Percentiles rank a stretch among this genome's conserved stretches.
Evolutionary conservation across 2,113 vertebrate genomes (phyloP).

Genomic region (Hyperoodon ampullatus): DNA sequence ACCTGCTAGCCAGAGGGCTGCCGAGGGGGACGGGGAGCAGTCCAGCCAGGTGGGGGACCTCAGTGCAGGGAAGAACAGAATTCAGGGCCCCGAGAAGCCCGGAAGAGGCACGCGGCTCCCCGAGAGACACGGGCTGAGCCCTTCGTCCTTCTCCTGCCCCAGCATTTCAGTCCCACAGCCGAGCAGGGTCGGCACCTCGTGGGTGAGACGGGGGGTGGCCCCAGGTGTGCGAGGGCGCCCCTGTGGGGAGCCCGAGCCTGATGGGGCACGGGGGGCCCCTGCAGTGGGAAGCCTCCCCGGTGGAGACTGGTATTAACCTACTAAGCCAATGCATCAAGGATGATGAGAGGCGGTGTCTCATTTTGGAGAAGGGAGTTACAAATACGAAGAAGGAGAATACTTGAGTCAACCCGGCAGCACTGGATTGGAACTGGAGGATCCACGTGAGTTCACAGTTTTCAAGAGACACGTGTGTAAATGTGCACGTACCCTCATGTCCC

Average conservation of each 20-base stretch:
- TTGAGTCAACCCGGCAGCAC: neutral
- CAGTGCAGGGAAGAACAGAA: accelerated
- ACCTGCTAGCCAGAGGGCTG: accelerated
- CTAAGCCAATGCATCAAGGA: neutral
- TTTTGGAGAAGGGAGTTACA: neutral
- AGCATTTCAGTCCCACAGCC: neutral
- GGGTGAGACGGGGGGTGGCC: neutral
- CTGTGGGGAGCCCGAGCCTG: neutral
- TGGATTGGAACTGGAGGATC: accelerated
- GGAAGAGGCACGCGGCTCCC: neutral
- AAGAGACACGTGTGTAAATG: neutral
- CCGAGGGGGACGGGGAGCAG: accelerated
- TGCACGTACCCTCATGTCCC: accelerated
- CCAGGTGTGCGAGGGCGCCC: neutral
- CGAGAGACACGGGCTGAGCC: neutral
- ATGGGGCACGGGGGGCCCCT: accelerated
- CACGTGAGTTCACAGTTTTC: neutral
- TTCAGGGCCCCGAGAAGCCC: neutral
- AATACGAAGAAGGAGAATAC: neutral
- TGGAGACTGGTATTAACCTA: neutral
- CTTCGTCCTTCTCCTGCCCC: neutral
- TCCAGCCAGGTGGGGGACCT: accelerated
- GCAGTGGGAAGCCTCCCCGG: accelerated
- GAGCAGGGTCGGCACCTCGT: neutral
- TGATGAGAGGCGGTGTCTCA: neutral